Conservation (phyloP, 2,797 vertebrate species). For the Siniperca undulata region DNA sequence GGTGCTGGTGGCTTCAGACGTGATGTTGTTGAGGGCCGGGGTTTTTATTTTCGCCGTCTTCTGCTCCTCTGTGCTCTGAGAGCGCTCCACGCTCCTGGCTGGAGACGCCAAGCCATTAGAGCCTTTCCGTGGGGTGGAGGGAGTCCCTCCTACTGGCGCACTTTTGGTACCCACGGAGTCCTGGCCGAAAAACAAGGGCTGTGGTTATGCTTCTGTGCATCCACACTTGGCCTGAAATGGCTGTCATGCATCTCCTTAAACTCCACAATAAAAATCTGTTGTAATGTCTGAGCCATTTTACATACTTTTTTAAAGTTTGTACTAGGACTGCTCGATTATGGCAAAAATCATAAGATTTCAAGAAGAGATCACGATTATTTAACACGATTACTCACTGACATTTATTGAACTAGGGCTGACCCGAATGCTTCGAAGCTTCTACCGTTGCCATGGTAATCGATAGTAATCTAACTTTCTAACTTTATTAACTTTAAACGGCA, state of each 20-base stretch:
- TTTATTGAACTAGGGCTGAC: too few species aligned
- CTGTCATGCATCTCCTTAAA: not conserved
- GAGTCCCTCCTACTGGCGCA: conserved; percentile 79
- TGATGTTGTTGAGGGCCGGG: conserved; percentile 77
- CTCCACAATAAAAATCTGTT: not conserved
- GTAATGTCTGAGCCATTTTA: not conserved
- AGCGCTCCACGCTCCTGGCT: conserved; percentile 78
- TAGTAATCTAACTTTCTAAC: too few species aligned
- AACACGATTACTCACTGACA: too few species aligned
- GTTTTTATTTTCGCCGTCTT: conserved; percentile 83
- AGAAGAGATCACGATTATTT: too few species aligned
- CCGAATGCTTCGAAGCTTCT: too few species aligned
- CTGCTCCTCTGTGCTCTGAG: conserved; percentile 74
- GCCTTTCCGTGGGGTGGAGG: conserved; percentile 78
- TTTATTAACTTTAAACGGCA: too few species aligned
- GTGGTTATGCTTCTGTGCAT: not conserved
- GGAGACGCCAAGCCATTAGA: conserved; percentile 79
- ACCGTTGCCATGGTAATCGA: too few species aligned
- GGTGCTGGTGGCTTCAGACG: conserved; percentile 83
- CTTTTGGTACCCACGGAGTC: conserved; percentile 80
- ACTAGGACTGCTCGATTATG: not conserved
- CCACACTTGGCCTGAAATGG: not conserved
- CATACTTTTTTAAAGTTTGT: not conserved
- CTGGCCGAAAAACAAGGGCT: conserved; percentile 49
- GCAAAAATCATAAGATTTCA: too few species aligned